Conservation (phyloP, 1,140 invertebrate species). For the Spodoptera frugiperda region DNA sequence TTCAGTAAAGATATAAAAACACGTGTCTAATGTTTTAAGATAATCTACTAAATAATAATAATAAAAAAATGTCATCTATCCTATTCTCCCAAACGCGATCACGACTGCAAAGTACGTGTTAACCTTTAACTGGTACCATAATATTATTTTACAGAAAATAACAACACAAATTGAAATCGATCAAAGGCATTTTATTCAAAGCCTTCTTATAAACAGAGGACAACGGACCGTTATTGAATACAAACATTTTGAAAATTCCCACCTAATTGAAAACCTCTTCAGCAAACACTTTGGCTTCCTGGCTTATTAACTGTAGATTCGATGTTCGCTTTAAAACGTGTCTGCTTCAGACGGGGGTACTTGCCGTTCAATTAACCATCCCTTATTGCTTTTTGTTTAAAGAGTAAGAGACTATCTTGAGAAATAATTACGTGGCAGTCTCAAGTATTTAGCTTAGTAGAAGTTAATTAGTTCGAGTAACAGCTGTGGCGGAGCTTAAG, state of each 20-base stretch:
- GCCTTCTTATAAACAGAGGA: neutral
- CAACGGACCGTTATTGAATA: neutral
- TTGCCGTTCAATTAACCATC: conserved; percentile 47
- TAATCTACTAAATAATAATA: no score
- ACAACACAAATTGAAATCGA: neutral
- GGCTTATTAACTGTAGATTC: conserved; percentile 12
- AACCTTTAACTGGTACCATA: no score
- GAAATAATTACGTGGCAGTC: conserved; percentile 60
- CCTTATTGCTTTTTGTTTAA: conserved; percentile 49
- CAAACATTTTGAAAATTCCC: conserved; percentile 8
- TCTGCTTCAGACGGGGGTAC: conserved; percentile 9
- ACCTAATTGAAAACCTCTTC: conserved; percentile 28
- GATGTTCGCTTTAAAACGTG: conserved; percentile 31
- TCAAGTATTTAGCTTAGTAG: conserved; percentile 60
- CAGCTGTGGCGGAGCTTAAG: conserved; percentile 55
- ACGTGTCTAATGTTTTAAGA: no score
- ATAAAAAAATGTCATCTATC: no score
- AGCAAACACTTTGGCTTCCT: conserved; percentile 21
- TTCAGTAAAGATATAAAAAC: no score
- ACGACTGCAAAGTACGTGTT: no score
- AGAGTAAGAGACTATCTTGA: conserved; percentile 43
- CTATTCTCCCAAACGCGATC: no score
- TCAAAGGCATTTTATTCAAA: neutral
- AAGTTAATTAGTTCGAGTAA: conserved; percentile 62
- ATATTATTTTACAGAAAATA: no score